Conservation (phyloP, 2,113 vertebrate genomes). For the Otis tarda region DNA sequence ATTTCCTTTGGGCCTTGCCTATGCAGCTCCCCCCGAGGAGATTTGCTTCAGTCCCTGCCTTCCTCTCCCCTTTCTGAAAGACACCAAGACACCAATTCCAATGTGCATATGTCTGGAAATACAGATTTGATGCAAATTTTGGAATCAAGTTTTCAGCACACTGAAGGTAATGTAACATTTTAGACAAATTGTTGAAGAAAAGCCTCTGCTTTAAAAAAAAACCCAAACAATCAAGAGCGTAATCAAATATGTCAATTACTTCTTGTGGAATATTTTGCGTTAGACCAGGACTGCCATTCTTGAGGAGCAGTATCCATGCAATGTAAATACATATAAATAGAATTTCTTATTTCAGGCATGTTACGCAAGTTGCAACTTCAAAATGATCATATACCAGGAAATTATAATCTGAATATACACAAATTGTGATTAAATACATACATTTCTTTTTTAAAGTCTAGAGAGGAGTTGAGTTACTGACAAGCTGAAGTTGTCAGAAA, state of each 20-base stretch:
- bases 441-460: neutral
- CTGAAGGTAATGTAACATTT: neutral
- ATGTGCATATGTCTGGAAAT: fast-evolving
- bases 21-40: fast-evolving
- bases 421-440: neutral
- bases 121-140: neutral
- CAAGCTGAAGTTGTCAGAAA: neutral
- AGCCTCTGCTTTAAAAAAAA: neutral
- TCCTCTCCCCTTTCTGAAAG: neutral
- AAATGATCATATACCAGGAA: neutral
- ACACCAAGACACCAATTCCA: neutral
- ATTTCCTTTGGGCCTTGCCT: neutral
- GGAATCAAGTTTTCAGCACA: neutral
- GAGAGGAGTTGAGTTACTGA: neutral
- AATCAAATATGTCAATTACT: neutral
- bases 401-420: neutral
- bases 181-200: neutral
- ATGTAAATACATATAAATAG: neutral
- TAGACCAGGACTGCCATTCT: neutral
- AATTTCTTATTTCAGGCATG: neutral
- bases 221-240: neutral
- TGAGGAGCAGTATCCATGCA: neutral
- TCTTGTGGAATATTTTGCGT: neutral
- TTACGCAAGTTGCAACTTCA: neutral
- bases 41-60: neutral